Evolutionary conservation across 2,888 invertebrate genomes (phyloP).

Genomic region (Yponomeuta evonymella): DNA sequence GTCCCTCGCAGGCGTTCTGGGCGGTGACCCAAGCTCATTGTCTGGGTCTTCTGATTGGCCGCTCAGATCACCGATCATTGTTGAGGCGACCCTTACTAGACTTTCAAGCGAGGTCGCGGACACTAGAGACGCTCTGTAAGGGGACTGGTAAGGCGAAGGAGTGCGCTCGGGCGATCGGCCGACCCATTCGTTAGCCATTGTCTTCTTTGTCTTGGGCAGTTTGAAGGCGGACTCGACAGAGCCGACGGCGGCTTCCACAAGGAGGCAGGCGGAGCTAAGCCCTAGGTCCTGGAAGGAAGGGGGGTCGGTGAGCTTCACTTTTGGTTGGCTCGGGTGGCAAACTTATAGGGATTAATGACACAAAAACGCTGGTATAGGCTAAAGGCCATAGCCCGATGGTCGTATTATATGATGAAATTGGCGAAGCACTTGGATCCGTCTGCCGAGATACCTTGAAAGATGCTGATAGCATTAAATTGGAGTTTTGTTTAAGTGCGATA

Average conservation of each 20-base stretch:
- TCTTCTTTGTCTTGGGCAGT: slow-evolving; percentile 95
- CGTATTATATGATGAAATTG: too few relatives aligned
- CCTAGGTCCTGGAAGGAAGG: slow-evolving; percentile 52
- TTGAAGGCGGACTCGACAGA: slow-evolving; percentile 89
- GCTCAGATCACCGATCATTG: slow-evolving; percentile 66
- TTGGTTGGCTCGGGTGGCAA: too few relatives aligned
- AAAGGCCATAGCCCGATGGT: too few relatives aligned
- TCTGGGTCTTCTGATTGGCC: slow-evolving; percentile 47
- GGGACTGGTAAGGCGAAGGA: slow-evolving; percentile 61
- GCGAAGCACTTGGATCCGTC: too few relatives aligned
- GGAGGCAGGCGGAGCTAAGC: slow-evolving; percentile 85
- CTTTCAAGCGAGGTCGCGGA: slow-evolving; percentile 74
- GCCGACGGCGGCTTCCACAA: slow-evolving; percentile 90
- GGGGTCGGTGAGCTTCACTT: not conserved
- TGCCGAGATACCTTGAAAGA: too few relatives aligned
- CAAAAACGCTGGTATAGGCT: too few relatives aligned
- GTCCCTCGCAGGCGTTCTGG: slow-evolving; percentile 55
- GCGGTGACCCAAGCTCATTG: slow-evolving; percentile 46
- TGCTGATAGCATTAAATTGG: too few relatives aligned
- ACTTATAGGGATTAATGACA: too few relatives aligned
- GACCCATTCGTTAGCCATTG: slow-evolving; percentile 92
- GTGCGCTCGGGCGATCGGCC: slow-evolving; percentile 81
- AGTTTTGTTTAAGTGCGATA: too few relatives aligned
- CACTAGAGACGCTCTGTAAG: slow-evolving; percentile 56
- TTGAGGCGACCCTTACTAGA: slow-evolving; percentile 78